Evolutionary conservation across 2,797 vertebrate species (phyloP).

Genomic region (Anabacerthia variegaticeps): DNA sequence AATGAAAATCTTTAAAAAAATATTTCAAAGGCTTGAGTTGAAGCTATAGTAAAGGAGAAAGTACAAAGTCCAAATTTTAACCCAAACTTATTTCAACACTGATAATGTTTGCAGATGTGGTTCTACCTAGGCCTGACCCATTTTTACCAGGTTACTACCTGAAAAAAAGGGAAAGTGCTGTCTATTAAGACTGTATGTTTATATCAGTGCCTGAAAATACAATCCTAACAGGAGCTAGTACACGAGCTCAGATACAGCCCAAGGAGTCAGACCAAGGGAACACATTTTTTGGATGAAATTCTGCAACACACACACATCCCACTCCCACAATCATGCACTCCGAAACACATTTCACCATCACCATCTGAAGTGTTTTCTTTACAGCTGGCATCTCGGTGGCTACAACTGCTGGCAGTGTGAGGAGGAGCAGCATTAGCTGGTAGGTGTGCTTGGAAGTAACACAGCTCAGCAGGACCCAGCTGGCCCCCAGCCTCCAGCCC

Average conservation of each 20-base stretch:
- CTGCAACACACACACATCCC: neutral
- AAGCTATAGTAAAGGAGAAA: neutral
- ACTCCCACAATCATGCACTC: neutral
- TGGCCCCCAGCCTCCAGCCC: neutral
- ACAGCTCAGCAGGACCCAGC: neutral
- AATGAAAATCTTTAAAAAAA: neutral
- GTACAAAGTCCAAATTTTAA: neutral
- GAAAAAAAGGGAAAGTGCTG: neutral
- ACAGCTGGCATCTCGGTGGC: neutral
- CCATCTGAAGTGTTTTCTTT: neutral
- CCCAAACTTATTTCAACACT: neutral
- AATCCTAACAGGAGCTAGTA: neutral
- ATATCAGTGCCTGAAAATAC: neutral
- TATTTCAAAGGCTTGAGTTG: neutral
- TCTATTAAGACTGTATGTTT: neutral
- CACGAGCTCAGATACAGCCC: neutral
- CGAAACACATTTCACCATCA: neutral
- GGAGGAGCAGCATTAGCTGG: neutral
- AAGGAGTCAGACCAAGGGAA: neutral
- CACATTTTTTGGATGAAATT: neutral
- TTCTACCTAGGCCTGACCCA: neutral
- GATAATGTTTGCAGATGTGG: neutral
- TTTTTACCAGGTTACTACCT: neutral
- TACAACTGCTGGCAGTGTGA: neutral
- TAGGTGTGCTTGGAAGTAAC: neutral